Percentiles rank a stretch among this genome's conserved stretches.
Evolutionary conservation across 2,888 invertebrate genomes (phyloP).

Genomic region (Prosapia bicincta): DNA sequence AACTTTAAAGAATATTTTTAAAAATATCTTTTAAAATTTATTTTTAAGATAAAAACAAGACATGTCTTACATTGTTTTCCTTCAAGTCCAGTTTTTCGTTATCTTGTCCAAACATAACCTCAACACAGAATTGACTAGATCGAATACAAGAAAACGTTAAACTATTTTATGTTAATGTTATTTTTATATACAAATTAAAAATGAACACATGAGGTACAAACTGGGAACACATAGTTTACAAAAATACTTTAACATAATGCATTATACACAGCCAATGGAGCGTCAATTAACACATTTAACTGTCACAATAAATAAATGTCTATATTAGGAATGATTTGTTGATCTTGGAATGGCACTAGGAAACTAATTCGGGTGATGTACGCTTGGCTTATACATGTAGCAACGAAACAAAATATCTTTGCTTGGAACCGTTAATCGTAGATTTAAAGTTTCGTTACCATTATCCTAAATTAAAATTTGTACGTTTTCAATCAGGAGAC

Average conservation of each 20-base stretch:
- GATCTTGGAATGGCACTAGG: background rate
- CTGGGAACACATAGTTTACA: background rate
- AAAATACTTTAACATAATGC: background rate
- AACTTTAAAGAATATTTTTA: too few species aligned
- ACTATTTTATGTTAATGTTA: background rate
- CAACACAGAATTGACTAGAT: background rate
- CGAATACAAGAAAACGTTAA: background rate
- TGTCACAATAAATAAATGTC: background rate
- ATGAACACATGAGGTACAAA: background rate
- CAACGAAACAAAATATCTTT: too few species aligned
- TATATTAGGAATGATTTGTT: background rate
- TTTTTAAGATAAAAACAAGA: background rate
- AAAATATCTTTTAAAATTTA: too few species aligned
- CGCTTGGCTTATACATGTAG: too few species aligned
- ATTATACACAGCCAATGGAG: background rate
- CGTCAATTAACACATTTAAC: background rate
- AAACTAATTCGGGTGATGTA: background rate
- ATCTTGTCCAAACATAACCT: background rate
- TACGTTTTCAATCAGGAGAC: background rate
- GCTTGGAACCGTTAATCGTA: too few species aligned
- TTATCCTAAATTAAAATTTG: background rate
- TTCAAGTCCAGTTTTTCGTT: background rate
- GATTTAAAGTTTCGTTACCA: background rate
- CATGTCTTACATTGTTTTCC: background rate
- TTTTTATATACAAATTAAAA: background rate